Conservation (phyloP, 2,113 vertebrate species). For the Chlamydotis undulata region DNA sequence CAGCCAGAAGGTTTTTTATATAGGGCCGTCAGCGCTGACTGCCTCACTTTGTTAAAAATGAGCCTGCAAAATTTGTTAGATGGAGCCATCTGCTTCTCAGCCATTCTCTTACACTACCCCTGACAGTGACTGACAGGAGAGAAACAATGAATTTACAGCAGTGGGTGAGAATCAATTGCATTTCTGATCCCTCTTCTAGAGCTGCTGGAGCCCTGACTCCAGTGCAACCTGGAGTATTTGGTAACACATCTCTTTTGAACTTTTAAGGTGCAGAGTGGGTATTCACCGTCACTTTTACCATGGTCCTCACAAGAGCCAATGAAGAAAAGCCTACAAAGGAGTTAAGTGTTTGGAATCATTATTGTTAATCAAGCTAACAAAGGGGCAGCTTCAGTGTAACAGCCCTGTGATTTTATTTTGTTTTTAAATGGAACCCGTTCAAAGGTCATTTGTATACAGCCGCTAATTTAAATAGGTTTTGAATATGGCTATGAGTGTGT, state of each 20-base stretch:
- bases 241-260: neutral
- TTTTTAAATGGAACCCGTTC: neutral
- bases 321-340: neutral
- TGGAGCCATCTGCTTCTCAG: constrained; percentile 66
- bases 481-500: neutral
- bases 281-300: neutral
- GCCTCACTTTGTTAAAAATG: constrained; percentile 49
- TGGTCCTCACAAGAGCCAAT: neutral
- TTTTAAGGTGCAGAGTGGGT: neutral
- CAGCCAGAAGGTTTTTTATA: neutral
- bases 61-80: constrained; percentile 63
- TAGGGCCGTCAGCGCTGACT: neutral
- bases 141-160: constrained; percentile 63
- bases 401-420: neutral
- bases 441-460: neutral
- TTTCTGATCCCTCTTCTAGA: constrained; percentile 21
- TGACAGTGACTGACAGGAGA: constrained; percentile 56
- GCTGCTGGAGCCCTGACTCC: neutral
- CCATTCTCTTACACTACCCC: constrained; percentile 47
- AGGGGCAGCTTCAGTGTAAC: neutral
- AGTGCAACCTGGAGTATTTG: neutral
- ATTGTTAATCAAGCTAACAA: accelerated
- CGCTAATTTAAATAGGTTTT: neutral
- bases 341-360: neutral
- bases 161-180: constrained; percentile 30